A percentile compares a stretch with the other conserved stretches of the same genome.
Conservation (phyloP, 2,113 vertebrate genomes). For the Sula dactylatra region DNA sequence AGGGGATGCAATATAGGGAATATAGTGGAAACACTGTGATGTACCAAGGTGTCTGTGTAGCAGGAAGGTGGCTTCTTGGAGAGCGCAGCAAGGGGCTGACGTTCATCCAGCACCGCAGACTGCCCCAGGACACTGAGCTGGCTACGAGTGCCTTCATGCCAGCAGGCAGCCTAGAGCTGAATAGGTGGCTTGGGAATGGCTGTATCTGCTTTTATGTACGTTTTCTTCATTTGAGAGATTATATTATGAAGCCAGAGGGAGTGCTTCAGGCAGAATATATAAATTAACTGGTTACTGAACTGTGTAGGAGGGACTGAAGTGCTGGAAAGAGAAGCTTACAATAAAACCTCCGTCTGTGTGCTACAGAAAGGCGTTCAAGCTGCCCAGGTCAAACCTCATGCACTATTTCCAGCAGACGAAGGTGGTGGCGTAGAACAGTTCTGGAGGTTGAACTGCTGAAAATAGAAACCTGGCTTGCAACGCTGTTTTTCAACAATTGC, state of each 20-base stretch:
- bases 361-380: not conserved
- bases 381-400: not conserved
- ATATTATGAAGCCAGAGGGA: slow-evolving; percentile 28
- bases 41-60: not conserved
- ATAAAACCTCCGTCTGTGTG: not conserved
- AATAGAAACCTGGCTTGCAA: not conserved
- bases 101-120: not conserved
- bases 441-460: slow-evolving; percentile 11
- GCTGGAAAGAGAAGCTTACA: slow-evolving; percentile 27
- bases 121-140: slow-evolving; percentile 34
- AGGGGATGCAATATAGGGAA: not conserved
- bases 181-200: not conserved
- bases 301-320: slow-evolving; percentile 32
- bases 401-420: slow-evolving; percentile 12
- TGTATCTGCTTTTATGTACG: not conserved
- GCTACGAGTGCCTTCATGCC: not conserved
- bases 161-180: slow-evolving; percentile 18
- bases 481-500: not conserved
- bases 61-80: slow-evolving; percentile 1
- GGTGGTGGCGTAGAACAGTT: slow-evolving; percentile 16
- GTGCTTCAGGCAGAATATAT: slow-evolving; percentile 27
- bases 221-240: slow-evolving; percentile 54
- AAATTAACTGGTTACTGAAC: slow-evolving; percentile 49
- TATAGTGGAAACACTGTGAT: not conserved
- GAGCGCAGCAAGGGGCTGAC: not conserved